phyloP scores from a whole-genome alignment of 2,888 invertebrate genomes.

The Chrysomela aeneicollis region DNA sequence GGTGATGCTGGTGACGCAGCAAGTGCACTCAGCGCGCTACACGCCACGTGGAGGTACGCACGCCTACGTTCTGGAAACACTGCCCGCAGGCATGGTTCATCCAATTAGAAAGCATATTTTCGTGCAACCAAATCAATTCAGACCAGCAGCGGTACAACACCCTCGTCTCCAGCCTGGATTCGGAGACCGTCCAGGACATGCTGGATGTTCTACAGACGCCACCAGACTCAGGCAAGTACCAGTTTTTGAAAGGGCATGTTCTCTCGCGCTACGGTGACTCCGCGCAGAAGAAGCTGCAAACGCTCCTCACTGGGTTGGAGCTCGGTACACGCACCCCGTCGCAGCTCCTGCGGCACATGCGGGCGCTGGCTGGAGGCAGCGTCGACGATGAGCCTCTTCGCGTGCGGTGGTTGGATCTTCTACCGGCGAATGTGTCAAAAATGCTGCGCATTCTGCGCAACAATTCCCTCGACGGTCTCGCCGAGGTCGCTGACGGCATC shows the following conservation, averaged over 20 bases:
- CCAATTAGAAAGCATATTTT: not conserved
- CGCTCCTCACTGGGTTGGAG: slow-evolving; percentile 4
- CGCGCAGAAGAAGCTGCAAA: not conserved
- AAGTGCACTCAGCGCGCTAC: too few relatives aligned
- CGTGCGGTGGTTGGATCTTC: not conserved
- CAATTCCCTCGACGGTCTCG: not conserved
- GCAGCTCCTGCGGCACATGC: not conserved
- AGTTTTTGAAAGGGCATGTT: not conserved
- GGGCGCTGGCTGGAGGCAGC: not conserved
- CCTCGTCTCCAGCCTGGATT: not conserved
- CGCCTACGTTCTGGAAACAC: not conserved
- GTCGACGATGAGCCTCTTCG: not conserved
- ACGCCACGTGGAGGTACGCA: not conserved
- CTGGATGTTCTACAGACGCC: not conserved
- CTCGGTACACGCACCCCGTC: too few relatives aligned
- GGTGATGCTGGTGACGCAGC: too few relatives aligned
- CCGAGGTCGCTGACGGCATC: not conserved
- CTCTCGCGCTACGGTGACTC: not conserved
- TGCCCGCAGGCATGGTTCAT: too few relatives aligned
- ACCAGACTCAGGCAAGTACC: not conserved
- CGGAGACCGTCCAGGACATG: slow-evolving; percentile 4
- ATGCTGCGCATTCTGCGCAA: not conserved
- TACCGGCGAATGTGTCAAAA: not conserved
- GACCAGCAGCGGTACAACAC: not conserved
- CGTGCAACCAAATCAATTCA: not conserved